Evolutionary conservation across 2,113 vertebrate genomes (phyloP), one percentile per base, ranked within the genome.

Genomic region (Eulemur macaco): DNA sequence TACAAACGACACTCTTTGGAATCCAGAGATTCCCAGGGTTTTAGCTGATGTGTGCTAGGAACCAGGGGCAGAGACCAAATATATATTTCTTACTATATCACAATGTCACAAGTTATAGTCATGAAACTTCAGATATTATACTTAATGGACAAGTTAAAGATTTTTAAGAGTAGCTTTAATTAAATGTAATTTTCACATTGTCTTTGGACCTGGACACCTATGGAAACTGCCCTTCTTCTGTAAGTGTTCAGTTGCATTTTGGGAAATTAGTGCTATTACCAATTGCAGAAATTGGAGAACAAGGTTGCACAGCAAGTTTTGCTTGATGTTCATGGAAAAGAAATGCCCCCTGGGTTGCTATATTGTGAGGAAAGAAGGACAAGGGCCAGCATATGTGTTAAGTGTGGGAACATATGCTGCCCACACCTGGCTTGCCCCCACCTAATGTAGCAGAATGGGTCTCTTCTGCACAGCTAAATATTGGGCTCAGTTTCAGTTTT

Each of bases 141-240:
- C 17, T 54, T 54, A 54, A 54, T 54, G 52, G 52, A 54, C 52
- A 54, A 54, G 6, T 54, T 54, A 54, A 90, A 82, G 39, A 77
- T 86, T 93, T 89, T 90, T 42, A 69, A 86, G 91, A 63, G 27
- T 52, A 86, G 52, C 83, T 69, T 86, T 77, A 21, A 58, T 64
- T 86, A 54, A 86, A 39, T 81, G 58, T 31, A 37, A 52, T 87
- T 52, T 93, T 71, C 25, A 56, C 50, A 25, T 83, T 71, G 56
- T 42, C 34, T 63, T 45, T 74, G 45, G 37, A 42, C 45, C 42
- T 68, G 2, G 21, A 34, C 81, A 76, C 50, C 68, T 83, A 0
- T 52, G n/a, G 56, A 93, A 90, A 64, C 47, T 39, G 45, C 37
- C 37, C 20, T 45, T 93, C 39, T 54, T 47, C 31, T 69, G 2